These are phyloP conservation scores for Oedothorax gibbosus DNA, from an alignment of 1,140 invertebrate species.

Conservation along the genomic window DNA sequence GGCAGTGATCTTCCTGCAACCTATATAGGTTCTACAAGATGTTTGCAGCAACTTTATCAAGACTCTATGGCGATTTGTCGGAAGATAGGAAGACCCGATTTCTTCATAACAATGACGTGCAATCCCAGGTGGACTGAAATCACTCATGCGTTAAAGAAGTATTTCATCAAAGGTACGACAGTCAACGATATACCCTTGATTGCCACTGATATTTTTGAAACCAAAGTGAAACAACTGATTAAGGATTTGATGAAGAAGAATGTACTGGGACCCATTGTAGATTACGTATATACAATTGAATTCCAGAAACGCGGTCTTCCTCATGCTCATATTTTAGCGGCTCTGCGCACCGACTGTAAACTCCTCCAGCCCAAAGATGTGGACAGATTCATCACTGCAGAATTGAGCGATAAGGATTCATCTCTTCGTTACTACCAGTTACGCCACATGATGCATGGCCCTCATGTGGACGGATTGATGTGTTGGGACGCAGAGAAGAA, in stretches of 20 bases:
- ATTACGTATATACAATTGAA: slow-evolving; percentile 66
- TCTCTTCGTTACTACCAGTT: no score
- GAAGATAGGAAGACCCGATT: slow-evolving; percentile 66
- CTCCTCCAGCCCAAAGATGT: neutral
- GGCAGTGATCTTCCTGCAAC: slow-evolving; percentile 30
- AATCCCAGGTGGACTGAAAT: slow-evolving; percentile 72
- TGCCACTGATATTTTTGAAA: slow-evolving; percentile 67
- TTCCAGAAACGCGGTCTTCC: slow-evolving; percentile 70
- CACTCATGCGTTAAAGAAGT: slow-evolving; percentile 61
- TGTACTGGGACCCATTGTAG: neutral
- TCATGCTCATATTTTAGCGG: slow-evolving; percentile 68
- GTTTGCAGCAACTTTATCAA: slow-evolving; percentile 61
- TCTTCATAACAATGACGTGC: slow-evolving; percentile 70
- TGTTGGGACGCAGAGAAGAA: no score
- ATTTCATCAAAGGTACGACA: slow-evolving; percentile 61
- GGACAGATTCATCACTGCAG: no score
- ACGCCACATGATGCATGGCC: no score
- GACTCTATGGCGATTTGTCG: slow-evolving; percentile 67
- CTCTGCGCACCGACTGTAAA: slow-evolving; percentile 46
- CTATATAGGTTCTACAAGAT: slow-evolving; percentile 49
- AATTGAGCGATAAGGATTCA: no score
- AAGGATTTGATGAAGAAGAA: no score
- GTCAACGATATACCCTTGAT: slow-evolving; percentile 65
- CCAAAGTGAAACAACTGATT: no score
- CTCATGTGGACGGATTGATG: no score